Evolutionary conservation across 2,888 invertebrate genomes (phyloP), one percentile per base, ranked within the genome.

Genomic region (Gibbula magus): DNA sequence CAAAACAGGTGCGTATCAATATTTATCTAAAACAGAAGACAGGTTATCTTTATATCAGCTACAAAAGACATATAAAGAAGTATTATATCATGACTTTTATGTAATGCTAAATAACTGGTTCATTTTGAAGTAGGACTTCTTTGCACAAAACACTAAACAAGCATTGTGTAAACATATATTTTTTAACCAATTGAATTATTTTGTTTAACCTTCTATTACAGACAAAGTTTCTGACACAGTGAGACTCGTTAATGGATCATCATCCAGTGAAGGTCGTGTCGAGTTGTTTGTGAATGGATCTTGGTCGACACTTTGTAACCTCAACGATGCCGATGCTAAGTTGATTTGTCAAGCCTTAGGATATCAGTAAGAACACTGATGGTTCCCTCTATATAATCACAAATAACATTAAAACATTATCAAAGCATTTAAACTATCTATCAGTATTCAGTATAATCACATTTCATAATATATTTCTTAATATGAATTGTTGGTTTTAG

Each of bases 271-370:
- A 54, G 75, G 75, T 18, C 25, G 75, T n/a, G 32, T 75, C 16
- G 75, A 75, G 39, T 16, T 75, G 18, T 54, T 75, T 18, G 53
- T 53, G 32, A 75, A 75, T n/a, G 52, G 52, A n/a, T 53, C 56
- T 22, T 56, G 56, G 56, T 56, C 56, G n/a, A 20, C 56, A 13
- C 56, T 56, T 56, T 25, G 56, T 25, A n/a, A 1, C 25, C 56
- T 56, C 2, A 20, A 25, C 20, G 7, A 20, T 5, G n/a, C 1
- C 13, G 56, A 56, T 20, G 56, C 56, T 2, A 25, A 22, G 8
- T 25, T 56, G 20, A 25, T 56, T 20, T 56, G 56, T 56, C 56
- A 56, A 10, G 56, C 56, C 8, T 20, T 56, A 13, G 56, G 56
- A 56, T 56, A 56, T 56, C n/a, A 25, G 56, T 56, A 56, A 22